Evolutionary conservation across 2,888 invertebrate genomes (phyloP).

Genomic region (Cerastis leucographa): DNA sequence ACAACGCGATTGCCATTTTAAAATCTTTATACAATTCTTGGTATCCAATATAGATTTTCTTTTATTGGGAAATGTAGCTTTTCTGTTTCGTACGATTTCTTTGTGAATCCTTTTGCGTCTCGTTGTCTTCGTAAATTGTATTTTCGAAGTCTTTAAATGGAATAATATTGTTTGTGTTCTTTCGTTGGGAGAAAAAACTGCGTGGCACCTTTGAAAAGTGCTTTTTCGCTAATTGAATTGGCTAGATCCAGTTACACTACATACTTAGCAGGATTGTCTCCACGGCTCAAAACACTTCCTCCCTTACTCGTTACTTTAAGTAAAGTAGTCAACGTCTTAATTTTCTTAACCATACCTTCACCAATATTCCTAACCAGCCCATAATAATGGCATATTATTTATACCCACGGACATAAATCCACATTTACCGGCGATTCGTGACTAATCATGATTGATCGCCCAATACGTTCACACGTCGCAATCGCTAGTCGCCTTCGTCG

Average conservation of each 20-base stretch:
- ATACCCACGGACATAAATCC: constrained; percentile 35
- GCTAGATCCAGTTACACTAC: background rate
- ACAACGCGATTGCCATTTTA: constrained; percentile 31
- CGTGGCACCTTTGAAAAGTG: background rate
- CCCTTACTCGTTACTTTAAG: background rate
- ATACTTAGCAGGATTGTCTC: background rate
- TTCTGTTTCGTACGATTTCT: constrained; percentile 34
- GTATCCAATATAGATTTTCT: constrained; percentile 41
- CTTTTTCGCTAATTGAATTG: background rate
- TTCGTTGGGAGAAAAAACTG: background rate
- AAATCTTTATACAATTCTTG: constrained; percentile 35
- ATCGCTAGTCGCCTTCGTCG: background rate
- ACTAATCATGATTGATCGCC: constrained; percentile 47
- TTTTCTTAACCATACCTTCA: background rate
- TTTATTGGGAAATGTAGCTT: constrained; percentile 38
- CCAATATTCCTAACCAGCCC: background rate
- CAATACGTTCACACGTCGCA: constrained; percentile 33
- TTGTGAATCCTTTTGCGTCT: constrained; percentile 26
- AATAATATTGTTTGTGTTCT: constrained; percentile 20
- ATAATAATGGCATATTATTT: constrained; percentile 14
- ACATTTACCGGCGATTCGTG: constrained; percentile 25
- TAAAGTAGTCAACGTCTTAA: background rate
- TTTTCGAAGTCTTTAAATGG: constrained; percentile 33
- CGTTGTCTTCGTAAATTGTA: constrained; percentile 26
- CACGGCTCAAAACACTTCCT: background rate